These are phyloP conservation scores for Hoplodrina ambigua DNA, from an alignment of 2,888 invertebrate species.

Conservation along the genomic window DNA sequence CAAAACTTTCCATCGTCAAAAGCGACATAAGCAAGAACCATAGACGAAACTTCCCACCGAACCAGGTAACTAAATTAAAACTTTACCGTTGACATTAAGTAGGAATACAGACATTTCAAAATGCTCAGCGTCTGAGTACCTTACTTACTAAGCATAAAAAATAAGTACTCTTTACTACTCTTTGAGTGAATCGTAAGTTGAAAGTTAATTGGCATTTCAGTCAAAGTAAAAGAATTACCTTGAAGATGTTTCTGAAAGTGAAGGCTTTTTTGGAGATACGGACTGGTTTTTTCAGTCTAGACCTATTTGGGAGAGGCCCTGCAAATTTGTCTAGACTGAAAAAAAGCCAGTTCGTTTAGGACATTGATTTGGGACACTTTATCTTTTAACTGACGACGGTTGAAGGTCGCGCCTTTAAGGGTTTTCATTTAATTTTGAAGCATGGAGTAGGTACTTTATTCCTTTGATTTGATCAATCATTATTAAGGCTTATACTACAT, in stretches of 20 bases:
- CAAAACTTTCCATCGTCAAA: conserved; percentile 21
- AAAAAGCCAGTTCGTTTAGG: background rate
- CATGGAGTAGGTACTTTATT: background rate
- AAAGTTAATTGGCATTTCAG: conserved; percentile 46
- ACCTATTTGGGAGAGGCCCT: background rate
- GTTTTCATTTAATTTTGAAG: background rate
- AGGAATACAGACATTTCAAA: conserved; percentile 34
- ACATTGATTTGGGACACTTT: conserved; percentile 11
- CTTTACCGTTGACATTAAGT: conserved; percentile 28
- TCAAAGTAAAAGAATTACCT: conserved; percentile 45
- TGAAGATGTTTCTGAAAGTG: conserved; percentile 9
- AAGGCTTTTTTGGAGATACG: conserved; percentile 12
- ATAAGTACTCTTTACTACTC: conserved; percentile 31
- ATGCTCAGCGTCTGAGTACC: conserved; percentile 25
- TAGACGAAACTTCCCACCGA: conserved; percentile 9
- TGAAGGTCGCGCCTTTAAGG: conserved; percentile 4
- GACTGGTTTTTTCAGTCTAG: conserved; percentile 22
- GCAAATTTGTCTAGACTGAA: background rate
- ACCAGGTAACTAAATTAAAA: conserved; percentile 53
- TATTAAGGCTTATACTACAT: background rate
- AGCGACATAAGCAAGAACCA: conserved; percentile 10
- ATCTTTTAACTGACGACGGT: background rate
- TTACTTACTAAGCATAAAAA: conserved; percentile 40
- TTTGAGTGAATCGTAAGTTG: conserved; percentile 47
- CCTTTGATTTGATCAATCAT: background rate